Conservation (phyloP, 2,113 vertebrate species). For the Eolophus roseicapilla region DNA sequence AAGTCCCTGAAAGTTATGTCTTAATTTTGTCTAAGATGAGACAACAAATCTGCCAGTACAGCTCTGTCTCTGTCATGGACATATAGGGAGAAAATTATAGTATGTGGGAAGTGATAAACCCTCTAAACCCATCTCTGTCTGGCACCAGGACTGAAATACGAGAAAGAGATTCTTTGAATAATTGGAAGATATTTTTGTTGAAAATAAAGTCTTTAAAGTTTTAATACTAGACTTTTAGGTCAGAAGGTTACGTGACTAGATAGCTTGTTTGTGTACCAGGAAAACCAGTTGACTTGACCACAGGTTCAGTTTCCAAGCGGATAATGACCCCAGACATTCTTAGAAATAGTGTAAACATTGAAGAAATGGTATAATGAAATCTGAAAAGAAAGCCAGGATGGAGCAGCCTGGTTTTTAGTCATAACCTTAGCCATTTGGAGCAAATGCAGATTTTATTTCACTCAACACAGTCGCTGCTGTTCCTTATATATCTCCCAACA, state of each 20-base stretch:
- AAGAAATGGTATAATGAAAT: neutral
- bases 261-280: neutral
- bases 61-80: neutral
- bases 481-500: conserved; percentile 23
- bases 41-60: neutral
- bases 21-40: conserved; percentile 14
- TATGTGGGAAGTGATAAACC: conserved; percentile 40
- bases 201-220: neutral
- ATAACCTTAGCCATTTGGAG: conserved; percentile 16
- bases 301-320: neutral
- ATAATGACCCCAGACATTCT: neutral
- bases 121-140: conserved; percentile 20
- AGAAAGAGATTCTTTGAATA: neutral
- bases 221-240: neutral
- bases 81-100: neutral
- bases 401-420: neutral
- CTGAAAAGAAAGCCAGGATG: neutral
- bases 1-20: neutral
- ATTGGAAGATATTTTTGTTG: neutral
- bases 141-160: neutral
- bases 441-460: conserved; percentile 31
- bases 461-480: conserved; percentile 1
- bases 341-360: neutral
- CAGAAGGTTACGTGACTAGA: neutral
- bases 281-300: neutral